These are phyloP conservation scores for Malurus elegans DNA, from an alignment of 2,113 vertebrate genomes.

Conservation along the genomic window DNA sequence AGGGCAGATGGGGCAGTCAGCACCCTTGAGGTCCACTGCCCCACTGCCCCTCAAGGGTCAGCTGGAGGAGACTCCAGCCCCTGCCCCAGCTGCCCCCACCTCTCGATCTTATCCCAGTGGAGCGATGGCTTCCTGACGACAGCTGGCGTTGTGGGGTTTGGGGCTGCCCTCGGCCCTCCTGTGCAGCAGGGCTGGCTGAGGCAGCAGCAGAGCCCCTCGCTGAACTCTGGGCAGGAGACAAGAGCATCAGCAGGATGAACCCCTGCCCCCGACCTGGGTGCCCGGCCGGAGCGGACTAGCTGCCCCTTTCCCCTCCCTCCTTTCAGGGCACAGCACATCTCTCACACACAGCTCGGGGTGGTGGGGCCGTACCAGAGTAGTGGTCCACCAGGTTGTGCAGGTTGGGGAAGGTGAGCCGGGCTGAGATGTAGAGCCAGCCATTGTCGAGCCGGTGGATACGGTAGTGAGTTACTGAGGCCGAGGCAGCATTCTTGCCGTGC, in stretches of 20 bases:
- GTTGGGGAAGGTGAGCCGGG: slow-evolving; percentile 78
- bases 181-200: slow-evolving; percentile 77
- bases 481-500: slow-evolving; percentile 13
- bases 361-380: slow-evolving; percentile 73
- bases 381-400: slow-evolving; percentile 81
- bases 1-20: background rate
- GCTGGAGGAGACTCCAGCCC: background rate
- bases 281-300: rapidly evolving
- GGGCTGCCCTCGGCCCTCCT: background rate
- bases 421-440: slow-evolving; percentile 83
- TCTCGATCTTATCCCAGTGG: slow-evolving; percentile 82
- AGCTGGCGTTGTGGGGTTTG: slow-evolving; percentile 1
- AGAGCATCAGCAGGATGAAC: background rate
- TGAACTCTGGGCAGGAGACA: slow-evolving; percentile 56
- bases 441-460: slow-evolving; percentile 79
- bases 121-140: slow-evolving; percentile 64
- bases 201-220: slow-evolving; percentile 75
- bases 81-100: slow-evolving; percentile 38
- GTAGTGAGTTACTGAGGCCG: slow-evolving; percentile 79
- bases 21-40: rapidly evolving
- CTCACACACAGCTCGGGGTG: no score
- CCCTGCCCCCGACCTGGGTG: rapidly evolving
- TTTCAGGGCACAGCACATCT: no score
- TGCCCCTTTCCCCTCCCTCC: background rate
- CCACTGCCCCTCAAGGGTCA: rapidly evolving